phyloP scores from a whole-genome alignment of 2,888 invertebrate species.

The Bimastos eiseni region DNA sequence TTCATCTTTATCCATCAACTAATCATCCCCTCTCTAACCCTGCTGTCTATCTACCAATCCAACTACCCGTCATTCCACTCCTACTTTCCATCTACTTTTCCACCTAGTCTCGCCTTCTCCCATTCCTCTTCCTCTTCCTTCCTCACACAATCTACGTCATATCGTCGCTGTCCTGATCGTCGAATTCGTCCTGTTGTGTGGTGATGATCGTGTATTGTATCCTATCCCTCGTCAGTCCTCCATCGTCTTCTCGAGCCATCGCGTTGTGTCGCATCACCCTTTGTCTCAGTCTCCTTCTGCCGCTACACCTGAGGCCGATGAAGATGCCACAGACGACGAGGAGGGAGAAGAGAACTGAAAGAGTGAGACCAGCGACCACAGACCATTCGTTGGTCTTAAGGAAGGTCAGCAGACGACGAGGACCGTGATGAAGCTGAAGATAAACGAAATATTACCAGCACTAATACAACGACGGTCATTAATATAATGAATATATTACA shows the following conservation, averaged over 20 bases:
- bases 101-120: not conserved
- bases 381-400: not conserved
- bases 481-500: not conserved
- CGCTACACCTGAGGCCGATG: conserved; percentile 14
- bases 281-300: not conserved
- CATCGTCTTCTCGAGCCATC: not conserved
- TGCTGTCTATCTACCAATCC: too few species aligned
- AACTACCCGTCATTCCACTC: not conserved
- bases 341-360: not conserved
- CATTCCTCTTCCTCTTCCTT: not conserved
- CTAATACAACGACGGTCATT: not conserved
- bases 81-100: not conserved
- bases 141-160: not conserved
- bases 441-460: not conserved
- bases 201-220: conserved; percentile 20
- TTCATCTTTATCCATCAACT: too few species aligned
- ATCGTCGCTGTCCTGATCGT: not conserved
- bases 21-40: too few species aligned
- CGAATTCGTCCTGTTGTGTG: conserved; percentile 1
- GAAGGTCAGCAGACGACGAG: not conserved
- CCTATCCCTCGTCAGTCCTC: not conserved
- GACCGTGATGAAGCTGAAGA: not conserved
- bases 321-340: conserved; percentile 7
- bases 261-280: not conserved
- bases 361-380: not conserved